A percentile compares a stretch with the other conserved stretches of the same genome.
Conservation (phyloP, 2,113 vertebrate species). For the Laticauda colubrina region DNA sequence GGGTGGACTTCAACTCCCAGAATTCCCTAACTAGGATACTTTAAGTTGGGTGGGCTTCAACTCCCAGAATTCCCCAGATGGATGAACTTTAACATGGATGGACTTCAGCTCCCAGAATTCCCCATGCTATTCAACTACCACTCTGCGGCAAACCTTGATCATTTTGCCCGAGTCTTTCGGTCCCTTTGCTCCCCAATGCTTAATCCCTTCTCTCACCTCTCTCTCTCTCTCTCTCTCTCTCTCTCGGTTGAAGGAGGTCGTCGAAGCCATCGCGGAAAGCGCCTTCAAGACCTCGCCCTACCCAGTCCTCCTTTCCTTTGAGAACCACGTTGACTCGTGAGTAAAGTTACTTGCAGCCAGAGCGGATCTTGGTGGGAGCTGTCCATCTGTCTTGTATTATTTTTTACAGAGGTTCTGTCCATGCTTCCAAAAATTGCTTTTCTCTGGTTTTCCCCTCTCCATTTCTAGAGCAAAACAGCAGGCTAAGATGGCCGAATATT, state of each 20-base stretch:
- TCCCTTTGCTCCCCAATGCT: background rate
- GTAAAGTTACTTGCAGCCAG: constrained; percentile 44
- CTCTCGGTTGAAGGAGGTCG: constrained; percentile 74
- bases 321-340: constrained; percentile 93
- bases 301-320: constrained; percentile 87
- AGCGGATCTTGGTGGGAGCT: background rate
- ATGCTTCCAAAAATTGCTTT: background rate
- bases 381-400: background rate
- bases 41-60: background rate
- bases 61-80: background rate
- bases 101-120: background rate
- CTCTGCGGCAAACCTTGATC: background rate
- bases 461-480: constrained; percentile 81
- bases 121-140: no score
- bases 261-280: constrained; percentile 88
- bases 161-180: background rate
- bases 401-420: background rate
- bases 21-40: no score
- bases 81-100: background rate
- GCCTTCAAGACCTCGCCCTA: constrained; percentile 87
- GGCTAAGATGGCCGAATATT: constrained; percentile 91
- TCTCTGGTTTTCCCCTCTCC: background rate
- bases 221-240: background rate
- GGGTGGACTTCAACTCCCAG: no score
- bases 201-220: background rate